phyloP scores from a whole-genome alignment of 92 coral and sea anemone species.

The Galaxea fascicularis region DNA sequence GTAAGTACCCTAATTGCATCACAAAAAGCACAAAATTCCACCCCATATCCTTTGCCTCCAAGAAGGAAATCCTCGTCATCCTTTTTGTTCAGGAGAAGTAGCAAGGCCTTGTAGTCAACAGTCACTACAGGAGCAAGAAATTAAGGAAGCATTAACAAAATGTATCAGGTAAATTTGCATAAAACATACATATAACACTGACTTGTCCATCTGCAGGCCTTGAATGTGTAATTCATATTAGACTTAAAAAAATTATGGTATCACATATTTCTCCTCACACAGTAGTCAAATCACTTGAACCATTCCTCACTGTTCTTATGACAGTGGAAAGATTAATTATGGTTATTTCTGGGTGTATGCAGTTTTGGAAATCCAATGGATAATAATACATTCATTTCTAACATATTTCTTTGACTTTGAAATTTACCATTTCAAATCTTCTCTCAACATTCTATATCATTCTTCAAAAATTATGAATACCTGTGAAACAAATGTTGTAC shows the following conservation, averaged over 20 bases:
- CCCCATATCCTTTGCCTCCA: conserved; percentile 59
- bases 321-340: no score
- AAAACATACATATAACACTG: no score
- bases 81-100: conserved; percentile 39
- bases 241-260: no score
- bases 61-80: conserved; percentile 47
- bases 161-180: not conserved
- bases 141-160: not conserved
- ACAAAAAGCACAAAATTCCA: conserved; percentile 55
- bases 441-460: not conserved
- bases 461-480: not conserved
- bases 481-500: conserved; percentile 22
- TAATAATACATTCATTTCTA: not conserved
- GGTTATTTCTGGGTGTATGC: no score
- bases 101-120: conserved; percentile 58
- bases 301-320: no score
- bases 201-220: no score
- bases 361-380: no score
- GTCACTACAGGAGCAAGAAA: conserved; percentile 19
- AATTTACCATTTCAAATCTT: not conserved
- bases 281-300: no score
- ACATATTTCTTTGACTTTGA: not conserved
- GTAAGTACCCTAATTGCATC: conserved; percentile 52
- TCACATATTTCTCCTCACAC: no score
- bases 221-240: no score